These are phyloP conservation scores for Cyprinodon variegatus DNA, from an alignment of 2,113 vertebrate species.

Conservation along the genomic window DNA sequence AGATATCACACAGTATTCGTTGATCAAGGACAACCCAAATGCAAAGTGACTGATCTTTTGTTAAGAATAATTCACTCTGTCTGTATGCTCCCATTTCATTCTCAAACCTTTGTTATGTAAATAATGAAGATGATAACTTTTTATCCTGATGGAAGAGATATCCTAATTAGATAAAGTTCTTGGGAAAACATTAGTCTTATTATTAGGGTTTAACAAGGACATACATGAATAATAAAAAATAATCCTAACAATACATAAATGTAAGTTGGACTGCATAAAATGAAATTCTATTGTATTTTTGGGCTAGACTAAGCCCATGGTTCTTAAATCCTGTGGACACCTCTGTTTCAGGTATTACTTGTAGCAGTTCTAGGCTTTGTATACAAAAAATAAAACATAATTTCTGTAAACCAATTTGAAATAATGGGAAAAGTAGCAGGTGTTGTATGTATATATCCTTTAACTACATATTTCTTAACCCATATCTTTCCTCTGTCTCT, in stretches of 20 bases:
- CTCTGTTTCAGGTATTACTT: background rate
- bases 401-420: background rate
- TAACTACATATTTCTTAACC: constrained; percentile 36
- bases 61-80: too few species aligned
- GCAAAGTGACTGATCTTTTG: too few species aligned
- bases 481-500: constrained; percentile 12
- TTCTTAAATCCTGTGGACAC: background rate
- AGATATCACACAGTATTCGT: too few species aligned
- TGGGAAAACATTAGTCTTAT: too few species aligned
- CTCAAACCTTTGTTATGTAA: too few species aligned
- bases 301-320: background rate
- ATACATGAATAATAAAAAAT: too few species aligned
- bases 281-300: background rate
- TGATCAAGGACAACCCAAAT: too few species aligned
- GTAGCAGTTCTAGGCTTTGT: background rate
- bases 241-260: background rate
- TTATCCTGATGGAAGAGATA: too few species aligned
- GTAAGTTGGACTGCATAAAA: background rate
- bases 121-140: too few species aligned
- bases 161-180: too few species aligned
- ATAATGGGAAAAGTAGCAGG: background rate
- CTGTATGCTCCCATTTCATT: too few species aligned
- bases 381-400: background rate
- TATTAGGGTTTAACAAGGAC: too few species aligned
- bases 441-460: background rate